Conservation (phyloP, 1,140 invertebrate species). For the Drosophila yakuba region DNA sequence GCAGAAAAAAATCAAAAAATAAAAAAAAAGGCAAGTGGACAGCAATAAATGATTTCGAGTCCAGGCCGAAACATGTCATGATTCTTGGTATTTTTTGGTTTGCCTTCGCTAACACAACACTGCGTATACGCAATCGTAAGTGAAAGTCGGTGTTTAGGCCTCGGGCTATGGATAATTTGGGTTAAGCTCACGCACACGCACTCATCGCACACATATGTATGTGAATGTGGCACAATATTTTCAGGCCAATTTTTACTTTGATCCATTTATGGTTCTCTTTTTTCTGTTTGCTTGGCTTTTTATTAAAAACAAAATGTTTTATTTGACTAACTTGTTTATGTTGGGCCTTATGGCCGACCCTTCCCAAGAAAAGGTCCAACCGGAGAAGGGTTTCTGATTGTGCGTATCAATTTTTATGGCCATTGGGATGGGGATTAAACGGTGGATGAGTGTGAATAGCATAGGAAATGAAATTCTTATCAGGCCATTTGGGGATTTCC, state of each 20-base stretch:
- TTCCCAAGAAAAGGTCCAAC: constrained; percentile 32
- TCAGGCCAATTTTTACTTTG: constrained; percentile 68
- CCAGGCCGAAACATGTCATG: constrained; percentile 51
- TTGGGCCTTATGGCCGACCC: constrained; percentile 47
- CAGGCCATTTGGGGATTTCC: constrained; percentile 50
- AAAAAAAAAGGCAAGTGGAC: constrained; percentile 64
- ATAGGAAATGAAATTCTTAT: constrained; percentile 60
- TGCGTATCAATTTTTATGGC: constrained; percentile 59
- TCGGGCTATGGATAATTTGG: constrained; percentile 75
- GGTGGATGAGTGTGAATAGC: constrained; percentile 48
- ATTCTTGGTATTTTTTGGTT: constrained; percentile 40
- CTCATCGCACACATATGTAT: constrained; percentile 8
- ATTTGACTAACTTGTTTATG: constrained; percentile 66
- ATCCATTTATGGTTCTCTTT: constrained; percentile 59
- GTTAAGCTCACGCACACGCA: constrained; percentile 43
- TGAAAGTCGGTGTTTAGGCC: constrained; percentile 61
- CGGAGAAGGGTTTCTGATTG: constrained; percentile 53
- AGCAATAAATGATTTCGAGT: constrained; percentile 76
- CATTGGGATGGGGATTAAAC: constrained; percentile 12
- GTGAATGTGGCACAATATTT: constrained; percentile 40
- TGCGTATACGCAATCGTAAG: constrained; percentile 79
- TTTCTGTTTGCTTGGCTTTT: constrained; percentile 67
- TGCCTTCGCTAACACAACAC: constrained; percentile 47
- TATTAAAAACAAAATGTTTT: constrained; percentile 82
- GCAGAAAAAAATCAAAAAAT: constrained; percentile 23